Base-by-base conservation (phyloP, 1,140 invertebrate genomes). In the Bombus soroeensis region DNA sequence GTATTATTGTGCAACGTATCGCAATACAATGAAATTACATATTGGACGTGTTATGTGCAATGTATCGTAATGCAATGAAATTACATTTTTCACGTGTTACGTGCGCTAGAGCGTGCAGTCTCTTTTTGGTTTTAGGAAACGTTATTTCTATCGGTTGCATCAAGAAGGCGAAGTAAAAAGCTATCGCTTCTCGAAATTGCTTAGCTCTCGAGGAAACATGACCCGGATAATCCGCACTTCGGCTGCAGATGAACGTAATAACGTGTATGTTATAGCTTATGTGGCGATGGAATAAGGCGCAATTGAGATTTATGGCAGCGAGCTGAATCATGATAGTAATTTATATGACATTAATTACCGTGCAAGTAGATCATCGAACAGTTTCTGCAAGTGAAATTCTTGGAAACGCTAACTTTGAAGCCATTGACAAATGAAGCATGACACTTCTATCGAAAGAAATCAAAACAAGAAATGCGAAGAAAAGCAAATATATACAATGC, bases 211-310 rank as follows among this genome's bases (percentile, higher is more conserved):
- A 62, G 59, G 59, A n/a, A 62, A 62, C 59, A 62, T 62, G 59
- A 62, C 59, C 28, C 12, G 59, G 59, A 62, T 62, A 62, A 62
- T 62, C 59, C 28, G 59, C 28, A n/a, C 59, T 62, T 62, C 59
- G 59, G 28, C 28, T 62, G 59, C 59, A 62, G 59, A 62, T 62
- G 59, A 62, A n/a, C 59, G 59, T 12, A 62, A 62, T 62, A 62
- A 62, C 59, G 59, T 62, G 59, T 62, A 62, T n/a, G 59, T 62
- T 62, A 62, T 62, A n/a, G 59, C 59, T 62, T 62, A 62, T 62
- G 59, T 53, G 47, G 47, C 47, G 47, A n/a, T 62, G 59, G 59
- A 62, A 62, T 62, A 62, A 62, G 10, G 59, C 28, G 59, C 59
- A 62, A 62, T 62, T 62, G 59, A 62, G 59, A 62, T 62, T 62